Evolutionary conservation across 2,113 vertebrate species (phyloP), one percentile per base, ranked within the genome.

Genomic region (Pseudopipra pipra): DNA sequence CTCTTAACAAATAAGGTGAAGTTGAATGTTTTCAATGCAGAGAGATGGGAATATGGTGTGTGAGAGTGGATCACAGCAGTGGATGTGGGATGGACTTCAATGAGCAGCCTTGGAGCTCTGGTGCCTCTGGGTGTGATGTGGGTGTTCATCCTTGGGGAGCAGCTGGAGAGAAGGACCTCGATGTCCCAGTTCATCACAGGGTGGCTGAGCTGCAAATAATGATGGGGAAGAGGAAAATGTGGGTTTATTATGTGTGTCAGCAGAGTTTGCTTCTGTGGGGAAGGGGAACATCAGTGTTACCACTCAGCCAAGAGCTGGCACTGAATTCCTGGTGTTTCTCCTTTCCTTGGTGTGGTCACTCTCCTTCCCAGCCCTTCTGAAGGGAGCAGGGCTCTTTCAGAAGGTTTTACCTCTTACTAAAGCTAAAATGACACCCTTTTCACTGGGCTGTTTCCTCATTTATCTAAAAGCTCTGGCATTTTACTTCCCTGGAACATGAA

Each of bases 71-170:
- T 70, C 30, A 3, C 30, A 17, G 63, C 63, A 21, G 1, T 14
- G 3, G 18, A 1, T 2, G 23, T 4, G 55, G 88, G 74, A 4
- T 62, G 65, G 30, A 4, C 1, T 33, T 14, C 1, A 2, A 0
- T 3, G 55, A 43, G 14, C 63, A 28, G 67, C 6, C 6, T 0
- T 12, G 8, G 56, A 35, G 58, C 37, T 43, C 20, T 30, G 71
- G 0, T 41, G 43, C 61, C 61, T 35, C 63, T 9, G 54, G 56
- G 2, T 15, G 71, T 3, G 43, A 2, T 28, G 24, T 16, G 63
- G n/a, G 18, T 33, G 62, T 15, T 58, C n/a, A 4, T 2, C 31
- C 8, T 41, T 2, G 82, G 83, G 52, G 14, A 27, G 62, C 6
- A 58, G n/a, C 51, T 85, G 79, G 1, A 27, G 17, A 58, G 33